Percentiles rank a stretch among this genome's conserved stretches.
phyloP scores from a whole-genome alignment of 1,140 invertebrate species.

The Lordiphosa mommai region DNA sequence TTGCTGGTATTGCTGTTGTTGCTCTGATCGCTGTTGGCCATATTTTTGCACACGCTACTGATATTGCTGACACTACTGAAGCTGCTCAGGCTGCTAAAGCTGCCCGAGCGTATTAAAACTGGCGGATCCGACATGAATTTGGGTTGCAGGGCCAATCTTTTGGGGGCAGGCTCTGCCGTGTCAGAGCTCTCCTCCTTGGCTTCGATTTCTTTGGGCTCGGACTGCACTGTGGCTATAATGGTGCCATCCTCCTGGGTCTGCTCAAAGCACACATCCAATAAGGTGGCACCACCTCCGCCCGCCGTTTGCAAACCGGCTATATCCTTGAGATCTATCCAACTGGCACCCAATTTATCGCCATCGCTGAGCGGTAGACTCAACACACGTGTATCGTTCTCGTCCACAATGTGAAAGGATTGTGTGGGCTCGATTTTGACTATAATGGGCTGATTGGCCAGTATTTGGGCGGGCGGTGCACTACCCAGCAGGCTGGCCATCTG shows the following conservation, averaged over 20 bases:
- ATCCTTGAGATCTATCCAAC: slow-evolving; percentile 77
- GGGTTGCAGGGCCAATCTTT: slow-evolving; percentile 42
- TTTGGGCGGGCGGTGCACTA: slow-evolving; percentile 45
- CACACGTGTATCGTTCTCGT: slow-evolving; percentile 70
- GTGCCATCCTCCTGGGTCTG: slow-evolving; percentile 46
- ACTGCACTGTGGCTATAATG: slow-evolving; percentile 40
- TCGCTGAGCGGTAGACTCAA: slow-evolving; percentile 66
- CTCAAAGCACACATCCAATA: slow-evolving; percentile 73
- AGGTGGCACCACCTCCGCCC: slow-evolving; percentile 41
- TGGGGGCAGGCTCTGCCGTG: slow-evolving; percentile 43
- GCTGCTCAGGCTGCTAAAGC: slow-evolving; percentile 55
- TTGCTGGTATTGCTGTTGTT: slow-evolving; percentile 14
- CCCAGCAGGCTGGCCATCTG: slow-evolving; percentile 59
- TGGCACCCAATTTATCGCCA: slow-evolving; percentile 68
- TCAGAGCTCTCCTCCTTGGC: slow-evolving; percentile 22
- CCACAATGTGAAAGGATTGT: slow-evolving; percentile 70
- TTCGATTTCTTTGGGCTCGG: slow-evolving; percentile 26
- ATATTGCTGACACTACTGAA: slow-evolving; percentile 47
- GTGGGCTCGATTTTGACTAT: slow-evolving; percentile 77
- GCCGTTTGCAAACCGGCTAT: slow-evolving; percentile 65
- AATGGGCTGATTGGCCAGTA: slow-evolving; percentile 63
- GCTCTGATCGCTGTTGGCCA: slow-evolving; percentile 21
- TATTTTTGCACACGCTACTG: slow-evolving; percentile 51
- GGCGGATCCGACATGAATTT: slow-evolving; percentile 60
- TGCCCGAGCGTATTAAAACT: slow-evolving; percentile 54